Conservation (phyloP, 2,888 invertebrate species). For the Laothoe populi region DNA sequence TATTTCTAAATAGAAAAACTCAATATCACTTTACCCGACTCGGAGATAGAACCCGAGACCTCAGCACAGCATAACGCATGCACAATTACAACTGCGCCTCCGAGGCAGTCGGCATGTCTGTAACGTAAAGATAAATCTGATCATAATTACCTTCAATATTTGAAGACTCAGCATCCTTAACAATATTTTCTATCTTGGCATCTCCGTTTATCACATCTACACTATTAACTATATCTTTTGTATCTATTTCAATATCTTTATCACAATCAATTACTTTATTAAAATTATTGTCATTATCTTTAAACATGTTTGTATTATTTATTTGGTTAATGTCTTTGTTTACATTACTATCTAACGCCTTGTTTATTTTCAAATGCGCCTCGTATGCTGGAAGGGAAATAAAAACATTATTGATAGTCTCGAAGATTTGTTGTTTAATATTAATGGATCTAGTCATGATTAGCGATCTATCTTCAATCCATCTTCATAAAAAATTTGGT, state of each 20-base stretch:
- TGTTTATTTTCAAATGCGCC: conserved; percentile 55
- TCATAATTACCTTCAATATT: conserved; percentile 6
- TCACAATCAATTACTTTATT: conserved; percentile 32
- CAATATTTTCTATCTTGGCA: conserved; percentile 5
- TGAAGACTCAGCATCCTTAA: conserved; percentile 2
- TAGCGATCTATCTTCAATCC: background rate
- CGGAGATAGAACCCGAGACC: no score
- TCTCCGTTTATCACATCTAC: conserved; percentile 17
- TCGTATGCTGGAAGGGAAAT: conserved; percentile 66
- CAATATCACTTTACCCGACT: no score
- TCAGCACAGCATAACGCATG: no score
- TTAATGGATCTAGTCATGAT: no score
- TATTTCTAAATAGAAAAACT: no score
- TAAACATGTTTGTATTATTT: conserved; percentile 35
- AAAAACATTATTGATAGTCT: background rate
- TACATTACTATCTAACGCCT: conserved; percentile 33
- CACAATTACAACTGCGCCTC: no score
- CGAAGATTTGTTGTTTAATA: background rate
- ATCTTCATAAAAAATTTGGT: no score
- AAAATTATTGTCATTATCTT: conserved; percentile 25
- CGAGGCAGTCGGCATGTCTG: no score
- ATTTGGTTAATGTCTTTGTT: conserved; percentile 47
- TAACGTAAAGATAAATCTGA: no score
- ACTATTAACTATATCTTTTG: conserved; percentile 28
- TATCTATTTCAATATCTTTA: conserved; percentile 31